Evolutionary conservation across 2,113 vertebrate species (phyloP), one percentile per base, ranked within the genome.

Genomic region (Zingel zingel): DNA sequence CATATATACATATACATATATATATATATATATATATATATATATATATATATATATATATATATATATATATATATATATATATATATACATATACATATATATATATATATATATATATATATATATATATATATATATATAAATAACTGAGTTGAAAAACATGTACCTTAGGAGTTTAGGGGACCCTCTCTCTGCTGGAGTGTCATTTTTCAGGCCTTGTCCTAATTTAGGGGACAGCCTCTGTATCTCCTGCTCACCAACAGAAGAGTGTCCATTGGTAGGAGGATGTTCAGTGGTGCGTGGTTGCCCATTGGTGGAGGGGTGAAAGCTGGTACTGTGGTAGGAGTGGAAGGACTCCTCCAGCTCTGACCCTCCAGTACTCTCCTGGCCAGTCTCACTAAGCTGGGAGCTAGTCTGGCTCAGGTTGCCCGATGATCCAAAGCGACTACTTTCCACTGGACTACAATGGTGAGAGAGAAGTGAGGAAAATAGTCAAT

Each of bases 361-460:
- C 47, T 97, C 97, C 6, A 96, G 93, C 58, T 97, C 96, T 7
- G 94, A 95, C 11, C 91, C 94, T 30, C 94, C 95, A 54, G 92
- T 92, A 67, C 96, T 97, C 83, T 97, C 97, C 2, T 96, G 97
- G 53, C 98, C 98, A 74, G 92, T 93, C 88, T 99, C 98, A 76
- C 98, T 99, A 39, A 97, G 94, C 77, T 97, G 97, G 86, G 97
- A 98, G 91, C 98, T 99, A 72, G 94, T 96, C 93, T 97, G 97
- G 93, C 98, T 99, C 88, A 99, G 94, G 82, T 98, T 98, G 87
- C 97, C 98, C 56, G 98, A 99, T 58, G 98, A 99, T 65, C 97
- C 96, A 39, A 97, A 98, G 83, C 94, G 97, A 95, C 97, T 99
- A 91, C 97, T 98, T 92, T 97, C 96, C 93, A 94, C 95, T 66